Conservation (phyloP, 1,140 invertebrate genomes). For the Trypoxylus dichotomus region DNA sequence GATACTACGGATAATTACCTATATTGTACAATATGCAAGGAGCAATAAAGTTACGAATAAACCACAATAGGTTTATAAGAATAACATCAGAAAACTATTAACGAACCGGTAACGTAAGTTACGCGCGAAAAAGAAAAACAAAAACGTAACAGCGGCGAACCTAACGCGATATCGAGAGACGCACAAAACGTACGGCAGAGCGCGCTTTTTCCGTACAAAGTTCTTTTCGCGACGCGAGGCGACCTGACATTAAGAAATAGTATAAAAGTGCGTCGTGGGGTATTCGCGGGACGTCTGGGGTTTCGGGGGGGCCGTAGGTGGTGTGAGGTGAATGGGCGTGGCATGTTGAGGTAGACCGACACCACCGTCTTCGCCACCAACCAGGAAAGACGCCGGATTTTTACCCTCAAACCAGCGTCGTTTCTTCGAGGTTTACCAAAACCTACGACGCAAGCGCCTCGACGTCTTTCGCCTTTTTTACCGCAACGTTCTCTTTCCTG, state of each 20-base stretch:
- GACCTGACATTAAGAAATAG: constrained; percentile 54
- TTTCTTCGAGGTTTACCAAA: constrained; percentile 56
- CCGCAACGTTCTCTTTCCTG: constrained; percentile 15
- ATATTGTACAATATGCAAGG: not conserved
- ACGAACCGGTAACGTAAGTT: not conserved
- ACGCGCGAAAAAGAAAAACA: not conserved
- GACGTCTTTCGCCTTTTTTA: constrained; percentile 41
- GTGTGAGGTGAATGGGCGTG: constrained; percentile 46
- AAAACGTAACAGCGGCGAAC: not conserved
- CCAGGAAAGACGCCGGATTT: constrained; percentile 56
- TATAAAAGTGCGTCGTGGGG: constrained; percentile 52
- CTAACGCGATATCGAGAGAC: not conserved
- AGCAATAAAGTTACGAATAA: not conserved
- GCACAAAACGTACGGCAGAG: constrained; percentile 14
- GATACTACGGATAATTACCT: not conserved
- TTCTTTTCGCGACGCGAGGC: constrained; percentile 52
- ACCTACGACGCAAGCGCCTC: constrained; percentile 51
- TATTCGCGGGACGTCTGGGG: constrained; percentile 40
- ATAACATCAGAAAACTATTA: not conserved
- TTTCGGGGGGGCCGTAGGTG: constrained; percentile 29
- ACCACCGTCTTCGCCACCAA: constrained; percentile 53
- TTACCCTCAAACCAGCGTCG: constrained; percentile 55
- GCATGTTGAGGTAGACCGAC: constrained; percentile 55
- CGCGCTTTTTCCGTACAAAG: constrained; percentile 30
- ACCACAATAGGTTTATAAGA: not conserved